Evolutionary conservation across 2,888 invertebrate genomes (phyloP), one percentile per base, ranked within the genome.

Genomic region (Siphonodentalium dalli): DNA sequence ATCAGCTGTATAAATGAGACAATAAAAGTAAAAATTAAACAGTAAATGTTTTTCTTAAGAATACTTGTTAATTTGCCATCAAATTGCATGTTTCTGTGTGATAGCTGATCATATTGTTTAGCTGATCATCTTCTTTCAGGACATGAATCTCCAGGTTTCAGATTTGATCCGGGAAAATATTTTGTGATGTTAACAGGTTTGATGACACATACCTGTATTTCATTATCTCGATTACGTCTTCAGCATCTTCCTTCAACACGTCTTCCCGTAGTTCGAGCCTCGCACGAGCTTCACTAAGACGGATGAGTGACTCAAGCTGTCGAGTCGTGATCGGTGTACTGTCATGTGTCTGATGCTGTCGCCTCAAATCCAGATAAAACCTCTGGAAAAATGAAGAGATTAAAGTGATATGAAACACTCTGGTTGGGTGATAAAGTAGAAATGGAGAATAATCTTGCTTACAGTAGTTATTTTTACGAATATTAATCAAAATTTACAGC

Each of bases 261-360:
- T 88, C 88, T 80, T 90, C 89, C 59, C 93, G 84, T 56, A 97
- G 83, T 79, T 96, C 95, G 1, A 90, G 82, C 72, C 93, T 89
- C 1, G 96, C 95, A 76, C 95, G 85, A 15, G 96, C 94, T 71
- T 82, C 82, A 1, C 93, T 90, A 15, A 96, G 84, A 68, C 93
- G 84, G 55, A 94, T 89, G 58, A 96, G 86, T 0, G 93, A 94
- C 82, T 94, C 92, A 9, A 96, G 84, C 77, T 96, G 95, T 39
- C 96, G 85, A 0, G 89, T 89, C 1, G 93, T 95, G 31, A 95
- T 88, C 0, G 92, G 92, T n/a, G 89, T 89, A 18, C 87, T 85
- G 58, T 88, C 87, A 13, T 84, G 84, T 4, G 84, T 85, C 68
- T 88, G 87, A 69, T 88, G 87, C 24, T 74, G 87, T 49, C 86